phyloP scores from a whole-genome alignment of 2,797 vertebrate species.

The Molossus molossus region DNA sequence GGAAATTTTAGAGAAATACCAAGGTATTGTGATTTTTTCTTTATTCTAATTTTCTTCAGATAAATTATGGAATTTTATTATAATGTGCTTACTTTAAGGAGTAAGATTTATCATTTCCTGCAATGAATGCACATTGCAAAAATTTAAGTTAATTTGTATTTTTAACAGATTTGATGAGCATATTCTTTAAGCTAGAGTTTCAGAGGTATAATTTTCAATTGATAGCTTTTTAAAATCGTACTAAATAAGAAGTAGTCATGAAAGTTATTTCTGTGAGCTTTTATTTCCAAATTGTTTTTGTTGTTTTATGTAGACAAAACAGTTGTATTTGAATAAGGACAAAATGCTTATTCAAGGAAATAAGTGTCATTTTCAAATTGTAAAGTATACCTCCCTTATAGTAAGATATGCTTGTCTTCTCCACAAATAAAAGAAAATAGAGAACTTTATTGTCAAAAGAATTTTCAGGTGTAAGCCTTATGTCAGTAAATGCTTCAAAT shows the following conservation, averaged over 20 bases:
- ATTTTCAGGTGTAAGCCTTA: conserved; percentile 15
- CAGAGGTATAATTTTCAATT: conserved; percentile 38
- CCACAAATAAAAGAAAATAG: conserved; percentile 24
- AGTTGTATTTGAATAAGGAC: conserved; percentile 58
- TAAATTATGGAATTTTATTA: conserved; percentile 5
- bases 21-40: background rate
- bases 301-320: background rate
- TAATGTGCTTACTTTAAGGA: conserved; percentile 23
- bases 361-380: conserved; percentile 50
- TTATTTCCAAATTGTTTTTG: conserved; percentile 55
- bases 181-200: conserved; percentile 33
- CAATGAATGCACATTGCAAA: conserved; percentile 20
- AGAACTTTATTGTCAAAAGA: conserved; percentile 42
- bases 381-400: background rate
- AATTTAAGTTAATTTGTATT: background rate
- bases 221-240: conserved; percentile 57
- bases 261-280: conserved; percentile 33
- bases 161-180: background rate
- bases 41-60: background rate
- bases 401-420: conserved; percentile 36
- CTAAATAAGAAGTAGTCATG: conserved; percentile 44
- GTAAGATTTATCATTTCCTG: conserved; percentile 11
- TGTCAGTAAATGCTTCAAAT: conserved; percentile 6
- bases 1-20: conserved; percentile 42
- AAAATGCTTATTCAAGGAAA: background rate